Conservation (phyloP, 2,888 invertebrate genomes). For the Heliconius ethilla region DNA sequence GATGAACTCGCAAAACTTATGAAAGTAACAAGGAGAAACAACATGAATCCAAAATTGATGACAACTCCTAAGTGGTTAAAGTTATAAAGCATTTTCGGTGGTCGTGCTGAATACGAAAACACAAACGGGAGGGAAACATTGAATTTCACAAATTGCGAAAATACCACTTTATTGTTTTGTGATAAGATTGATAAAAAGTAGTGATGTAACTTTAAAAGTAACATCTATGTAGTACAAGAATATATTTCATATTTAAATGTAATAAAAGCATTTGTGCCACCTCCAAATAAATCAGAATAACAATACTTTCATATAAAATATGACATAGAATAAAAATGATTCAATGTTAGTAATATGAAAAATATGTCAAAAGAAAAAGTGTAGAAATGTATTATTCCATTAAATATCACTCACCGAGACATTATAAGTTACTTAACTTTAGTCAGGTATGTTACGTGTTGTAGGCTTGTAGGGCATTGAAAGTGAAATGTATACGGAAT, state of each 20-base stretch:
- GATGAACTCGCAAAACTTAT: slow-evolving; percentile 62
- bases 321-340: slow-evolving; percentile 22
- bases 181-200: slow-evolving; percentile 54
- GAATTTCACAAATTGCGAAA: slow-evolving; percentile 58
- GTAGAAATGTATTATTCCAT: slow-evolving; percentile 41
- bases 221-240: not conserved
- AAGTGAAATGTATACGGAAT: slow-evolving; percentile 69
- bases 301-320: slow-evolving; percentile 18
- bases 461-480: slow-evolving; percentile 54
- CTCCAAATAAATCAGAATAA: not conserved
- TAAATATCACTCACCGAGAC: slow-evolving; percentile 41
- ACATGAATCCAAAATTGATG: slow-evolving; percentile 60
- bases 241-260: not conserved
- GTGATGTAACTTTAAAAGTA: not conserved
- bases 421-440: slow-evolving; percentile 54
- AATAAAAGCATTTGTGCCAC: slow-evolving; percentile 1
- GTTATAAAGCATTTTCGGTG: slow-evolving; percentile 58
- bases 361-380: slow-evolving; percentile 31
- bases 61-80: slow-evolving; percentile 64
- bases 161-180: slow-evolving; percentile 50
- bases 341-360: slow-evolving; percentile 27
- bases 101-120: slow-evolving; percentile 58
- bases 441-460: slow-evolving; percentile 52
- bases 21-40: slow-evolving; percentile 63
- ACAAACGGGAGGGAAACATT: slow-evolving; percentile 64